Base-by-base conservation (phyloP, 1,140 invertebrate species). In the Drosophila guanche region DNA sequence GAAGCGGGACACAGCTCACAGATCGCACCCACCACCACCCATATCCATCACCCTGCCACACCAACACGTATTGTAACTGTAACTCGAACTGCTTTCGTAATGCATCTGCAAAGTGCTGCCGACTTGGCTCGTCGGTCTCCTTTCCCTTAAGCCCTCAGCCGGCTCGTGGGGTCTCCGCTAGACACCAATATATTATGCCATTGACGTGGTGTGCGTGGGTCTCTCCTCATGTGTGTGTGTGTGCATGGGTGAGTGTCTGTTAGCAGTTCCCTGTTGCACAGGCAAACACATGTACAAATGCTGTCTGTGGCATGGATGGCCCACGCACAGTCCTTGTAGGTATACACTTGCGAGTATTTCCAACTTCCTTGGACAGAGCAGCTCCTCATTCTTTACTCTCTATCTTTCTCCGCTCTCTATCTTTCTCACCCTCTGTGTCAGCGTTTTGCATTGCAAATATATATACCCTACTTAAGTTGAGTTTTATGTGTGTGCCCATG, bases 141-240 rank as follows among this genome's bases (percentile, higher is more conserved):
- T 40, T 10, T n/a, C 12, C 33, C 51, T 48, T 10, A 50, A 68
- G 50, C 66, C 56, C 62, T 53, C 47, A 41, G 55, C 48, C 47
- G 52, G 62, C 72, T 62, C 22, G 45, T 61, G 45, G 50, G 69
- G 67, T 58, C 80, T 80, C 71, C 46, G 58, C 67, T 56, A 66
- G 80, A 81, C 81, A 73, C 76, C 61, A 81, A 86, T 85, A 86
- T 85, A 81, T 85, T 83, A 76, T 76, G 75, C 48, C 61, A 71
- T 75, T 71, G 69, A 58, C 55, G 43, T 66, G 43, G 78, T 74
- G 47, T 51, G 54, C 54, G 56, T 61, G 33, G 20, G 46, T 22
- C 25, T 52, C 10, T 25, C 10, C 37, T 42, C 43, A 22, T 22
- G 42, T 37, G 48, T 29, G 27, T 29, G 8, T 45, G 40, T 68